Evolutionary conservation across 2,113 vertebrate species (phyloP), one percentile per base, ranked within the genome.

Genomic region (Alouatta palliata): DNA sequence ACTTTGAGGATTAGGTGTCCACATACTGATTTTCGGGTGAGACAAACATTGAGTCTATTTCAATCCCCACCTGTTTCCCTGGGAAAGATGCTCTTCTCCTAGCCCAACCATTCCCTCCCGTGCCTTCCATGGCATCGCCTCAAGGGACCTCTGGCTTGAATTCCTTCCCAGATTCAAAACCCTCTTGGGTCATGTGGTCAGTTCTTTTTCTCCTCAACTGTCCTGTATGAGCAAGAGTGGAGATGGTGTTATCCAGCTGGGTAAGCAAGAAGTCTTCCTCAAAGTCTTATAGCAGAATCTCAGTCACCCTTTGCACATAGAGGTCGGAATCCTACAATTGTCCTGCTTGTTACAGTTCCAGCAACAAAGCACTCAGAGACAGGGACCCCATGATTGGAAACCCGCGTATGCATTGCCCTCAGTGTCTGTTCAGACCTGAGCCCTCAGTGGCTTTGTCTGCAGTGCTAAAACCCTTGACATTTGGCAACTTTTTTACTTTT

Each of bases 321-420:
- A 40, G 54, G 16, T 47, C 81, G 11, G 12, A 35, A 14, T 25
- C 68, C 47, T 3, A 2, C 66, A 11, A 1, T 17, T 3, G 5
- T 54, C 52, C 66, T 27, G 0, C 0, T 11, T 4, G 43, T 37
- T 17, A 30, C 7, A n/a, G 82, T 13, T 3, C 2, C 6, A 54
- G 23, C 80, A 32, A 2, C 6, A 0, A 0, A 0, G 16, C 25
- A 2, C 37, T 2, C n/a, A 47, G 83, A 45, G 37, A 58, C 9
- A 1, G 2, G 21, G 49, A 40, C 45, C 12, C 21, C 0, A 1
- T 1, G 35, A 11, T 8, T 2, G 1, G 79, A n/a, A 56, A 20
- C 71, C 75, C 0, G 8, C 6, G 0, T 16, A 0, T 4, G 0
- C 25, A 0, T 11, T 0, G 13, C 70, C 23, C 14, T 52, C 49